Evolutionary conservation across 2,113 vertebrate species (phyloP), one percentile per base, ranked within the genome.

Genomic region (Eurypyga helias): DNA sequence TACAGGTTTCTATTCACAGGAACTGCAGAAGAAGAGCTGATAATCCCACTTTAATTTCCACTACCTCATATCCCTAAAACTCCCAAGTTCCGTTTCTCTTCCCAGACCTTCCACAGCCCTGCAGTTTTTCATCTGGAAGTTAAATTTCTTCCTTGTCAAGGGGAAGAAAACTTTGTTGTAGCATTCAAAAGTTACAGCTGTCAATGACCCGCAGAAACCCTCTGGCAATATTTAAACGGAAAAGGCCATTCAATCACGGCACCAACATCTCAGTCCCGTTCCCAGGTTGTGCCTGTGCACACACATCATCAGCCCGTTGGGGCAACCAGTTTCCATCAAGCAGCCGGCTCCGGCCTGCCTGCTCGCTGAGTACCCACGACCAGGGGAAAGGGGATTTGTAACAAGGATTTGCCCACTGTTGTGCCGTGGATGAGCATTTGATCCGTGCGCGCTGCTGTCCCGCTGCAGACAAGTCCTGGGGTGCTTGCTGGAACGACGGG

Each of bases 351-450:
- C 1, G 2, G 11, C 3, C 46, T 61, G 23, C 31, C 60, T 45
- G 14, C 57, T n/a, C 1, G 0, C 55, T 31, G 70, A 54, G 54
- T 11, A 24, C 5, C 71, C n/a, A 0, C 0, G 12, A 5, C 13
- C 31, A 3, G 0, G 7, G 55, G 5, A 88, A 79, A 80, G 61
- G 1, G 4, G 6, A 2, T 9, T 72, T 92, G 88, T 38, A 62
- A 48, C 62, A 38, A 28, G 58, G 73, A 7, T 18, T 57, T 48
- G 41, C 41, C 43, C 5, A 12, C 26, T 71, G 48, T 36, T 31
- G 1, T 36, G 52, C 62, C n/a, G 43, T 14, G 64, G 70, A 18
- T 19, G 46, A 41, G 36, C 6, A 4, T 13, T 46, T 36, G 52
- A 31, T 10, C 21, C 3, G 28, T 6, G 4, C 6, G 48, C 54